Percentiles rank a stretch among this genome's conserved stretches.
phyloP scores from a whole-genome alignment of 2,113 vertebrate genomes.

The Desmodus rotundus region DNA sequence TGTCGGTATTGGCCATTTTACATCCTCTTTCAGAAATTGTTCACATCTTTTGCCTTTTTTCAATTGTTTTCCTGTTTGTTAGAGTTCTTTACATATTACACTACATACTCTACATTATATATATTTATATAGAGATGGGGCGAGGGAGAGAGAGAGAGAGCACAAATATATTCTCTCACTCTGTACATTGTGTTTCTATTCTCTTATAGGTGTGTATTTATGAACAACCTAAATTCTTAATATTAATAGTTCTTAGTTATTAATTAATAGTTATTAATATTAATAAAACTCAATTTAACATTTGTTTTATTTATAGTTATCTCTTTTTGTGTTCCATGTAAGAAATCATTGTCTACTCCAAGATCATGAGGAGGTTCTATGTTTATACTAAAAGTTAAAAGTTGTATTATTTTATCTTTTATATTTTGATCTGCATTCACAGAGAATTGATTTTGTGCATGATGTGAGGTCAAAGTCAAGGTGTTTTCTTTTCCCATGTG shows the following conservation, averaged over 20 bases:
- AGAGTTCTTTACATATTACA: background rate
- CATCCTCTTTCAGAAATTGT: background rate
- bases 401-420: background rate
- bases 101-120: background rate
- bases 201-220: background rate
- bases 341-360: background rate
- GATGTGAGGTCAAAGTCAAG: background rate
- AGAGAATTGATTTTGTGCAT: background rate
- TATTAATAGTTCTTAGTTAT: no score
- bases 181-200: background rate
- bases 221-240: background rate
- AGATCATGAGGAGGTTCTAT: background rate
- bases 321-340: background rate
- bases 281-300: conserved; percentile 12
- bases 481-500: background rate
- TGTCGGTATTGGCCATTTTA: background rate
- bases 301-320: background rate
- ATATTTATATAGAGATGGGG: no score
- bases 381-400: background rate
- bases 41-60: background rate
- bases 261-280: no score
- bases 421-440: background rate
- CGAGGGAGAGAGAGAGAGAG: background rate
- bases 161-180: background rate
- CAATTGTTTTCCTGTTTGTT: background rate